Base-by-base conservation (phyloP, 64 coral and sea anemone genomes). In the Anthopleura sola region DNA sequence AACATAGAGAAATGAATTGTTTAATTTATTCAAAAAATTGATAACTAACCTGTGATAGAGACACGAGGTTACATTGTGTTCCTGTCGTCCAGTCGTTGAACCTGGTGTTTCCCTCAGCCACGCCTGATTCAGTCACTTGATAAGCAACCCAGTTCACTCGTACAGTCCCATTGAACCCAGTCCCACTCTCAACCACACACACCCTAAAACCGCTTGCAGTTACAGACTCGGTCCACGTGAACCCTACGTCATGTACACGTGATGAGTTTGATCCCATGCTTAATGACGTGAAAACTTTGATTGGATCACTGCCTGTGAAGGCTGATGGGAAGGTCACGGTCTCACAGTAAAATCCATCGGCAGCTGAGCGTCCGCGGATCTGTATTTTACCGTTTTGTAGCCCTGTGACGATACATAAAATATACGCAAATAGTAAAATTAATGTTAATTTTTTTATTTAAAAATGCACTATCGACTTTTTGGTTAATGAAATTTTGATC, bases 111-210 rank as follows among this genome's bases (percentile, higher is more conserved):
- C 40, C 40, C 9, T 44, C 40, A 44, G 40, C 40, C 40, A 44
- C 40, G 9, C 40, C 40, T 13, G 48, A 55, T 6, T 74, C 44
- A 18, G 28, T 57, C n/a, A 55, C 49, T 83, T 92, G 86, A 7
- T 82, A n/a, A 16, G 91, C 86, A 14, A 88, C 37, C 91, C 91
- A 92, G 74, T 92, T 78, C 15, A 92, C 32, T 33, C 78, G 68
- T 18, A 49, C 51, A 32, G 77, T 84, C 1, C 50, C 68, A 10
- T 83, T 51, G 1, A 86, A 92, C 24, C 90, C 90, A 3, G 36
- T 40, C 5, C 90, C 90, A 54, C 47, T 58, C 62, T 91, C 90
- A 18, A 91, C 20, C 51, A 91, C 54, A 83, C 84, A 91, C 0
- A 71, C 58, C 5, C 26, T 75, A 28, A 91, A 87, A 0, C 85